Percentiles rank a stretch among this genome's conserved stretches.
Evolutionary conservation across 2,888 invertebrate species (phyloP).

Genomic region (Caenorhabditis sulstoni): DNA sequence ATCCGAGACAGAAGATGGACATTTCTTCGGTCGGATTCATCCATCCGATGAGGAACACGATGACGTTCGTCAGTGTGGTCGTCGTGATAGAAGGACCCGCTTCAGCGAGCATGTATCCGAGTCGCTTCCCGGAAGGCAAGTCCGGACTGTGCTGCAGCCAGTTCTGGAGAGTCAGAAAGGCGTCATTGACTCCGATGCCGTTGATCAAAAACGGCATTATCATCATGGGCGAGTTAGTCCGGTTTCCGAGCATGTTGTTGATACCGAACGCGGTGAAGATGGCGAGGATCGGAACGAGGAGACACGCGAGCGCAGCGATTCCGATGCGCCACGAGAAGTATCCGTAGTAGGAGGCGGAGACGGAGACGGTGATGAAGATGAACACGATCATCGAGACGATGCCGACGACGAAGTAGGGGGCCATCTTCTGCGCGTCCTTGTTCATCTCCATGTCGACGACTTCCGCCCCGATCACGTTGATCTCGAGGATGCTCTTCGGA

Average conservation of each 20-base stretch:
- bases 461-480: slow-evolving; percentile 76
- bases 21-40: slow-evolving; percentile 79
- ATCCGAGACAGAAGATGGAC: slow-evolving; percentile 77
- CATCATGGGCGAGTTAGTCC: slow-evolving; percentile 77
- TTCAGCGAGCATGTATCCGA: slow-evolving; percentile 60
- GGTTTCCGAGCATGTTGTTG: slow-evolving; percentile 70
- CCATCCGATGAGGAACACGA: slow-evolving; percentile 78
- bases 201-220: slow-evolving; percentile 80
- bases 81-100: slow-evolving; percentile 80
- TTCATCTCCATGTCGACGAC: slow-evolving; percentile 80
- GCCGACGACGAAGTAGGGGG: slow-evolving; percentile 74
- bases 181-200: slow-evolving; percentile 79
- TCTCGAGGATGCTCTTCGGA: slow-evolving; percentile 57
- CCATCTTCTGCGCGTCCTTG: slow-evolving; percentile 75
- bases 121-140: slow-evolving; percentile 36
- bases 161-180: slow-evolving; percentile 77
- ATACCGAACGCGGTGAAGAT: slow-evolving; percentile 76
- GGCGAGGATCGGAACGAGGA: slow-evolving; percentile 76
- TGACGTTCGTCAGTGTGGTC: slow-evolving; percentile 79
- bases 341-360: slow-evolving; percentile 63
- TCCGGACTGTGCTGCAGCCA: slow-evolving; percentile 66
- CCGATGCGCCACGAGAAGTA: slow-evolving; percentile 64
- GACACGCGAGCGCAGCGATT: slow-evolving; percentile 71
- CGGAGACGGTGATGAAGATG: slow-evolving; percentile 51
- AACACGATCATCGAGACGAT: slow-evolving; percentile 68